phyloP scores from a whole-genome alignment of 2,888 invertebrate genomes.

The Boloria euphrosyne region DNA sequence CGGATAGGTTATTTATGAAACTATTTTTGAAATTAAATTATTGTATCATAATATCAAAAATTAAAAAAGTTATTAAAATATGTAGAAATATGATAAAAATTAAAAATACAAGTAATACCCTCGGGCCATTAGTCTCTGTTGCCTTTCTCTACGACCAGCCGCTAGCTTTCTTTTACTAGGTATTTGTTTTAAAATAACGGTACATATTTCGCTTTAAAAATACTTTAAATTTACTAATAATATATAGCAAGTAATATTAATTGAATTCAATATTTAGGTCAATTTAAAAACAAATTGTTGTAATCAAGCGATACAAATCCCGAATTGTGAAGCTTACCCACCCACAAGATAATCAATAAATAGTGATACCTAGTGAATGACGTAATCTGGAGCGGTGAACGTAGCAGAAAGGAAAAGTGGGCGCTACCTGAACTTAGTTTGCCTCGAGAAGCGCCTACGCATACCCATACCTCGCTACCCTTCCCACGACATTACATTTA shows the following conservation, averaged over 20 bases:
- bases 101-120: too few relatives aligned
- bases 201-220: neutral
- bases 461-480: constrained; percentile 44
- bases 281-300: neutral
- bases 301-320: neutral
- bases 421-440: constrained; percentile 56
- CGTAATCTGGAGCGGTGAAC: constrained; percentile 78
- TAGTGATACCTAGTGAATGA: constrained; percentile 56
- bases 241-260: too few relatives aligned
- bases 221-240: too few relatives aligned
- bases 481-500: constrained; percentile 35
- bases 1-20: too few relatives aligned
- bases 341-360: constrained; percentile 36
- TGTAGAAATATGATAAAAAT: too few relatives aligned
- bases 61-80: too few relatives aligned
- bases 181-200: neutral
- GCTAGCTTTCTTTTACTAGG: neutral
- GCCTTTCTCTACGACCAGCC: too few relatives aligned
- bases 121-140: too few relatives aligned
- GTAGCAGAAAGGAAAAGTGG: constrained; percentile 79
- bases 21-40: too few relatives aligned
- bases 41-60: too few relatives aligned
- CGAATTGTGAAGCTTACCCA: constrained; percentile 11
- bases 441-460: constrained; percentile 73
- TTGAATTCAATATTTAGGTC: too few relatives aligned